Percentiles rank a stretch among this genome's conserved stretches.
These are phyloP conservation scores for Peromyscus californicus DNA, from an alignment of 2,113 vertebrate genomes.

Conservation along the genomic window DNA sequence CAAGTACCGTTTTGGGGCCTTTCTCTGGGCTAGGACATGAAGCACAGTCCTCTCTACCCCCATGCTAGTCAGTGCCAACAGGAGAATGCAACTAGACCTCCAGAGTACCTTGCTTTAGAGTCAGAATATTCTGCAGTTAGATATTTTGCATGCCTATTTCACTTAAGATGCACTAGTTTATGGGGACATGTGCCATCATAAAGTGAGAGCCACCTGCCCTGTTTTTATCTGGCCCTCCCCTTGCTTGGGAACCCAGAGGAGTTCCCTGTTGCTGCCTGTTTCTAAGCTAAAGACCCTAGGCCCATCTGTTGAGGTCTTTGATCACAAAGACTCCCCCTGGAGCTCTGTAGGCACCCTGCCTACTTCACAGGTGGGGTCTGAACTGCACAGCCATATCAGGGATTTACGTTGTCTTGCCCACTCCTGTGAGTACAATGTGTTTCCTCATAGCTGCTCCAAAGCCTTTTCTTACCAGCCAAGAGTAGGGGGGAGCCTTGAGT, in stretches of 20 bases:
- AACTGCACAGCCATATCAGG: accelerated
- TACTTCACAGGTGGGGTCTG: neutral
- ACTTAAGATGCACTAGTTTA: neutral
- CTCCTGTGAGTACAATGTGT: neutral
- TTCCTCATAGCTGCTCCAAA: neutral
- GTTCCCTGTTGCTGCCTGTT: neutral
- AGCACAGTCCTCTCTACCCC: neutral
- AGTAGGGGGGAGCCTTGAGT: neutral
- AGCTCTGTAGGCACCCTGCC: accelerated
- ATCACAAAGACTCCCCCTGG: neutral
- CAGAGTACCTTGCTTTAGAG: neutral
- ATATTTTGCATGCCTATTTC: too few relatives aligned
- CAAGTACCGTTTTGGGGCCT: too few relatives aligned
- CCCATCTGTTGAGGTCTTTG: neutral
- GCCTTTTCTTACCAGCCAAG: neutral
- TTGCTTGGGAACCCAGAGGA: neutral
- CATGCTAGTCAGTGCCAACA: too few relatives aligned
- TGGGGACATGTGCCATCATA: too few relatives aligned
- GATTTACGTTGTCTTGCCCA: neutral
- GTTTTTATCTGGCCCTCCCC: neutral
- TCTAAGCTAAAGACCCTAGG: neutral
- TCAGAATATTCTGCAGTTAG: too few relatives aligned
- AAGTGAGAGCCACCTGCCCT: neutral
- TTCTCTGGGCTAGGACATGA: too few relatives aligned
- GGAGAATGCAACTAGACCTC: neutral